Evolutionary conservation across 2,797 vertebrate species (phyloP), one percentile per base, ranked within the genome.

Genomic region (Chrosomus eos): DNA sequence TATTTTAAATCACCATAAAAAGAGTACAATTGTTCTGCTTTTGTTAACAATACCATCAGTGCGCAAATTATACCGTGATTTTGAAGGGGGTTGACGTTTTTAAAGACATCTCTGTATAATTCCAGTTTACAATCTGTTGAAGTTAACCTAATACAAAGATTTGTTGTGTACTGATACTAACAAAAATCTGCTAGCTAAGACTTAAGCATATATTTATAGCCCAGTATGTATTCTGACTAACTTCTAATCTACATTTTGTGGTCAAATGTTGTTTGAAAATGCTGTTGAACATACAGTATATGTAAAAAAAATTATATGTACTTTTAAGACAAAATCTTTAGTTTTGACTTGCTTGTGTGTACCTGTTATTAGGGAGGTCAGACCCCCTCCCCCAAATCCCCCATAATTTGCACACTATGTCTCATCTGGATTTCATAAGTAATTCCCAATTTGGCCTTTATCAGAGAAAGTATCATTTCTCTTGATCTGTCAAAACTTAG

Each of bases 261-360:
- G 53, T 60, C 40, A 60, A 77, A 40, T 58, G 33, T 77, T 77
- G 53, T 77, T 77, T 77, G 21, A 60, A 77, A 77, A 77, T 26
- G 53, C 13, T 26, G 14, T 77, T 5, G 23, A 40, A 18, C 23
- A 36, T 19, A 6, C 45, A 6, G 16, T 76, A 58, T 38, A 60
- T 38, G n/a, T 5, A 60, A 36, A 60, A 36, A 60, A 36, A 60
- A 40, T 60, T 1, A 40, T 9, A 58, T 76, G 14, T 58, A 38
- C 23, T 58, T 75, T 13, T 75, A 55, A 72, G 72, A 75, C 6
- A 33, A 3, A 75, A 55, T 23, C 21, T 64, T 38, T 23, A 68
- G 33, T 68, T 68, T 36, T 76, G 23, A 26, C 53, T 40, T 26
- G 36, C 21, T 55, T 58, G 18, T 40, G 6, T 38, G 23, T 60